Conservation (phyloP, 2,888 invertebrate species). For the Xanthostigma xanthostigma region DNA sequence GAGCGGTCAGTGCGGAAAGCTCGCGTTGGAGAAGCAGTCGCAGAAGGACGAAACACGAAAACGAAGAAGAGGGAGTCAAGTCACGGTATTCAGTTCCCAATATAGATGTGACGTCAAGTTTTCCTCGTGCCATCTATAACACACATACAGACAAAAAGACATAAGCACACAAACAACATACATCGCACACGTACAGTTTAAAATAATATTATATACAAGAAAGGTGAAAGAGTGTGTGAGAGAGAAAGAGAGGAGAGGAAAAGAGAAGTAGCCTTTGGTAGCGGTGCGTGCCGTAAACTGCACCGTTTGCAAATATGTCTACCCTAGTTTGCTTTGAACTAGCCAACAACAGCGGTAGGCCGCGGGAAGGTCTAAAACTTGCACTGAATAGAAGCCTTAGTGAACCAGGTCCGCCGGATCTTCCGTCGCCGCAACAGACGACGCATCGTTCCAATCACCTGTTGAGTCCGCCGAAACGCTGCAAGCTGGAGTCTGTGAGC, state of each 20-base stretch:
- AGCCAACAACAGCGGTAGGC: conserved; percentile 23
- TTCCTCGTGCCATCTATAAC: too few species aligned
- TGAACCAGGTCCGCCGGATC: conserved; percentile 34
- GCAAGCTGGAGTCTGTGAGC: conserved; percentile 37
- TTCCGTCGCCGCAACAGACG: conserved; percentile 17
- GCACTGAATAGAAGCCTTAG: conserved; percentile 39
- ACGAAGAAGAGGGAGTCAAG: too few species aligned
- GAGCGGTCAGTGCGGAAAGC: too few species aligned
- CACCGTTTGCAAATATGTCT: conserved; percentile 27
- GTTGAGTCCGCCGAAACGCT: conserved; percentile 30
- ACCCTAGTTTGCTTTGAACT: conserved; percentile 34
- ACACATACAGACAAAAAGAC: too few species aligned
- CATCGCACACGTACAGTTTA: too few species aligned
- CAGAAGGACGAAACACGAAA: too few species aligned
- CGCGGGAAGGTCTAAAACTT: conserved; percentile 39
- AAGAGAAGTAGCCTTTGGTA: neutral
- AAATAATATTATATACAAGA: too few species aligned
- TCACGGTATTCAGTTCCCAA: too few species aligned
- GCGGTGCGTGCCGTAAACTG: conserved; percentile 22
- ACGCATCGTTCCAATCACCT: conserved; percentile 21
- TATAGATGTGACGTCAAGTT: too few species aligned
- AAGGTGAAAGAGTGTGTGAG: too few species aligned
- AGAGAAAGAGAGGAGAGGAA: neutral
- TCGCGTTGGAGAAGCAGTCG: too few species aligned
- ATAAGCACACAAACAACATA: too few species aligned